A percentile compares a stretch with the other conserved stretches of the same genome.
These are phyloP conservation scores for Ectropis crepuscularia DNA, from an alignment of 2,888 invertebrate species.

Conservation along the genomic window DNA sequence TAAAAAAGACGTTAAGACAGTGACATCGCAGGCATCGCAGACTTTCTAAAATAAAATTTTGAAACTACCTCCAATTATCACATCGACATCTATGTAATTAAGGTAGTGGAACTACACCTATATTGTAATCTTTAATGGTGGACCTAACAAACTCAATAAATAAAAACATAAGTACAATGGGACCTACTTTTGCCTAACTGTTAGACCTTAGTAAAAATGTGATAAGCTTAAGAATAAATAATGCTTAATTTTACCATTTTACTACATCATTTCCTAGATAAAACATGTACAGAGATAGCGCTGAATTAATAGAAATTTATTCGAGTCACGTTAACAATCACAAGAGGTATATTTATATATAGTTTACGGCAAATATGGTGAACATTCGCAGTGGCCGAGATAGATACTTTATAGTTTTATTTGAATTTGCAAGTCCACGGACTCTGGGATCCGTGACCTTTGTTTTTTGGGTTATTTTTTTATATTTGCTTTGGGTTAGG, in stretches of 20 bases:
- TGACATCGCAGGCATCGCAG: not conserved
- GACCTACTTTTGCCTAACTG: conserved; percentile 72
- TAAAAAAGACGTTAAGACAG: too few species aligned
- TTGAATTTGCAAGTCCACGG: too few species aligned
- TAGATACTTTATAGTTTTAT: too few species aligned
- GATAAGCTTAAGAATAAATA: conserved; percentile 57
- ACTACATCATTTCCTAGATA: conserved; percentile 30
- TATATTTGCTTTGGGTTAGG: not conserved
- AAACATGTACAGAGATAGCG: conserved; percentile 15
- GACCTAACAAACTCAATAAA: conserved; percentile 52
- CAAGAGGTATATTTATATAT: too few species aligned
- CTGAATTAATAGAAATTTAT: conserved; percentile 10
- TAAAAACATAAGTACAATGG: conserved; percentile 63
- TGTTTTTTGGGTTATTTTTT: too few species aligned
- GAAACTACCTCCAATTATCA: too few species aligned
- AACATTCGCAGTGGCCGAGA: too few species aligned
- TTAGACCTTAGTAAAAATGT: conserved; percentile 62
- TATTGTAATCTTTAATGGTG: conserved; percentile 23
- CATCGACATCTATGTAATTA: not conserved
- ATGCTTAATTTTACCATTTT: conserved; percentile 33
- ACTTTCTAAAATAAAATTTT: not conserved
- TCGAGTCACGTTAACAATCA: conserved; percentile 12
- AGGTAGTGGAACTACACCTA: not conserved
- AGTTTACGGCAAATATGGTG: too few species aligned
- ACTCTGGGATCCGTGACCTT: too few species aligned